Conservation (phyloP, 2,888 invertebrate genomes). For the Branchipolynoe longqiensis region DNA sequence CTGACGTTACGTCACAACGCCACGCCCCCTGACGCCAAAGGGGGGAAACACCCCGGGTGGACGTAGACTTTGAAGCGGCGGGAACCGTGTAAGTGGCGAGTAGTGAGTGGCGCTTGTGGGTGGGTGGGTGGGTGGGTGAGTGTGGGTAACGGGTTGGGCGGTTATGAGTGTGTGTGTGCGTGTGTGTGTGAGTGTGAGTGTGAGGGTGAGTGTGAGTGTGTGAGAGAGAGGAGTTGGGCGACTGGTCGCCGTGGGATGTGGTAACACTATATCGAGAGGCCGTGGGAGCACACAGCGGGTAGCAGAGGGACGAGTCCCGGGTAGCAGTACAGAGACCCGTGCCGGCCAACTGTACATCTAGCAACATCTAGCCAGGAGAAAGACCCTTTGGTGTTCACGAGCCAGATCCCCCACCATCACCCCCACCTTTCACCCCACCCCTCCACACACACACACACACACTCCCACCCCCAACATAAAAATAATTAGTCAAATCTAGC, state of each 20-base stretch:
- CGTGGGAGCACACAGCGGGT: slow-evolving; percentile 5
- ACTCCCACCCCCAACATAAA: too few species aligned
- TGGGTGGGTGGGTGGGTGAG: background rate
- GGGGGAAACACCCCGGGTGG: slow-evolving; percentile 11
- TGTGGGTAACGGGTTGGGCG: background rate
- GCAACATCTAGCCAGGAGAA: too few species aligned
- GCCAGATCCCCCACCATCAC: too few species aligned
- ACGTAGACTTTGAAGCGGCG: slow-evolving; percentile 22
- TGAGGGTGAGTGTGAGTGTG: background rate
- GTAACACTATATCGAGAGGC: too few species aligned
- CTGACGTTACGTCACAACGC: slow-evolving; percentile 24
- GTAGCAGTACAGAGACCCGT: background rate
- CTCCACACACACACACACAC: too few species aligned
- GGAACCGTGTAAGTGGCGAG: background rate
- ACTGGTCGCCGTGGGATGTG: too few species aligned
- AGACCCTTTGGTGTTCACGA: too few species aligned
- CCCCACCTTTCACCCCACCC: too few species aligned
- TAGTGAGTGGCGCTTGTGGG: background rate
- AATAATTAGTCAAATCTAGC: too few species aligned
- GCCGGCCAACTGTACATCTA: too few species aligned
- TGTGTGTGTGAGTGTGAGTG: background rate
- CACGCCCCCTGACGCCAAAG: slow-evolving; percentile 10
- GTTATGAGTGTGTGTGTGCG: background rate
- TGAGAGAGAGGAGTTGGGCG: too few species aligned
- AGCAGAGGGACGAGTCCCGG: background rate